Evolutionary conservation across 1,140 invertebrate genomes (phyloP).

Genomic region (Holcopasites calliopsidis): DNA sequence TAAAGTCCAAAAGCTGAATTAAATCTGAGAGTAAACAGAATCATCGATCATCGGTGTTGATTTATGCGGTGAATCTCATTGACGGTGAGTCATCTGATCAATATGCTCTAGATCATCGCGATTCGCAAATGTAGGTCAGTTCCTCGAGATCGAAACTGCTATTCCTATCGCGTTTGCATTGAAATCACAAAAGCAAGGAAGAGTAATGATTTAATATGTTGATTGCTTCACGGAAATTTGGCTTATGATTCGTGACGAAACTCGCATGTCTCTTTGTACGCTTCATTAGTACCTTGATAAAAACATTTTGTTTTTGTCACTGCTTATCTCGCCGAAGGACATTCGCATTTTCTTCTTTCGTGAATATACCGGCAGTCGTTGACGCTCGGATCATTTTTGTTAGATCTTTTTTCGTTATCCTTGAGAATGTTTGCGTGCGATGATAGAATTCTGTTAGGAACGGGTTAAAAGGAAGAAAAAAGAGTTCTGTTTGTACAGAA

Average conservation of each 20-base stretch:
- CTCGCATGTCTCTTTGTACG: not conserved
- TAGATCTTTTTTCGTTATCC: not conserved
- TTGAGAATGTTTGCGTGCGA: not conserved
- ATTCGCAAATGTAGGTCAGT: conserved; percentile 33
- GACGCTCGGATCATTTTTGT: not conserved
- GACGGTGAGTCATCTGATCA: conserved; percentile 26
- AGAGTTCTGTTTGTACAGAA: too few species aligned
- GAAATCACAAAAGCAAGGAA: not conserved
- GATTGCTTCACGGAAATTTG: conserved; percentile 25
- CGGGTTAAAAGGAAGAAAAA: too few species aligned
- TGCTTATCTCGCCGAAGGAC: not conserved
- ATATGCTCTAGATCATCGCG: not conserved
- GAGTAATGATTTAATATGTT: not conserved
- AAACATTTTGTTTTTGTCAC: not conserved
- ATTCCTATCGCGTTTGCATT: conserved; percentile 22
- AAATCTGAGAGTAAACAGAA: not conserved
- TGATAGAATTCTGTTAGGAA: not conserved
- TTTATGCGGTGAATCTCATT: conserved; percentile 31
- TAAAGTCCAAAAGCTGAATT: too few species aligned
- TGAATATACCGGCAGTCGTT: not conserved
- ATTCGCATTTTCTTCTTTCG: not conserved
- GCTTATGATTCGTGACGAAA: not conserved
- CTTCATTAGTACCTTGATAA: not conserved
- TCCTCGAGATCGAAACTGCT: not conserved
- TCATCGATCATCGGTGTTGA: not conserved